Evolutionary conservation across 64 coral and sea anemone species (phyloP).

Genomic region (Pachyseris speciosa): DNA sequence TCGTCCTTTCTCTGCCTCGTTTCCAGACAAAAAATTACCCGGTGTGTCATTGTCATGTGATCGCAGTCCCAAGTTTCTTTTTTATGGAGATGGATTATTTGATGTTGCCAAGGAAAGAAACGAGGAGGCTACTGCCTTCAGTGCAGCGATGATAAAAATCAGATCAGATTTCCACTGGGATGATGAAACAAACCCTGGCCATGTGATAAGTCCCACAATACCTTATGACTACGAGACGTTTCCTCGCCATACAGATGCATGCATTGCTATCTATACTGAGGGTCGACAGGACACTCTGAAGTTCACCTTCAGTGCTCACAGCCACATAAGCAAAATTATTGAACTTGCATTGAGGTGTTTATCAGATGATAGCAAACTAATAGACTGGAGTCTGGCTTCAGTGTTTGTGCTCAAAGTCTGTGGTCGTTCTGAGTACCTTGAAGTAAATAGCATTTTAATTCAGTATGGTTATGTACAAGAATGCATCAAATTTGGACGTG

Average conservation of each 20-base stretch:
- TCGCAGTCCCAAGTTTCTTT: conserved; percentile 40
- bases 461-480: conserved; percentile 94
- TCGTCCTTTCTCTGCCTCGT: conserved; percentile 51
- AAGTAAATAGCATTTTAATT: conserved; percentile 69
- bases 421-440: conserved; percentile 90
- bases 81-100: conserved; percentile 88
- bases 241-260: conserved; percentile 66
- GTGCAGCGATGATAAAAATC: conserved; percentile 74
- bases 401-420: conserved; percentile 87
- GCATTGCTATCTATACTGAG: conserved; percentile 76
- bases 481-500: conserved; percentile 80
- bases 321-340: conserved; percentile 69
- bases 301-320: conserved; percentile 73
- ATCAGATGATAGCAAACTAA: conserved; percentile 48
- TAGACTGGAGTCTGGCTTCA: conserved; percentile 31
- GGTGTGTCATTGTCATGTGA: conserved; percentile 12
- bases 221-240: conserved; percentile 79
- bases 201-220: conserved; percentile 91
- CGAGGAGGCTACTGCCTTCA: conserved; percentile 92
- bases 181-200: conserved; percentile 75
- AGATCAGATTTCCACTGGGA: conserved; percentile 76
- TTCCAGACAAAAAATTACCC: conserved; percentile 15
- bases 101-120: conserved; percentile 95
- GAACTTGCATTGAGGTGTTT: conserved; percentile 78
- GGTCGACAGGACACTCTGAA: conserved; percentile 71